These are phyloP conservation scores for Notocelia uddmanniana DNA, from an alignment of 2,888 invertebrate genomes.

Conservation along the genomic window DNA sequence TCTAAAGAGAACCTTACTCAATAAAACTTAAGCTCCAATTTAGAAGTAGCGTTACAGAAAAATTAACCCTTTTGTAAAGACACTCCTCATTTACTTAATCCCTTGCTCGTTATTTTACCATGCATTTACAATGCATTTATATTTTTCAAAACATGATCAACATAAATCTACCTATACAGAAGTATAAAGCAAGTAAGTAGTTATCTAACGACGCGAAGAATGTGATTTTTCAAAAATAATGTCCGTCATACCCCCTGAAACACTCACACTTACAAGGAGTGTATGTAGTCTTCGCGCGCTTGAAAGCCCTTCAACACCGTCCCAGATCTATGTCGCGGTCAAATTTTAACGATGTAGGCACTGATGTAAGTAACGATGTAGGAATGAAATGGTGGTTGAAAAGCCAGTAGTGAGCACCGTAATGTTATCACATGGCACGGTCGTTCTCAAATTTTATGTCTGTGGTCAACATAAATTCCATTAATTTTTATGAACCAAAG, in stretches of 20 bases:
- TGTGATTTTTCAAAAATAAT: neutral
- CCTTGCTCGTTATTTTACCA: neutral
- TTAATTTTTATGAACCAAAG: too few relatives aligned
- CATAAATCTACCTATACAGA: too few relatives aligned
- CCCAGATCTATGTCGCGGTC: conserved; percentile 19
- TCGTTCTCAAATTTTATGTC: too few relatives aligned
- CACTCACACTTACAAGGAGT: conserved; percentile 11
- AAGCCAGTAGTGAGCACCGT: neutral
- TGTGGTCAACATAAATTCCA: too few relatives aligned
- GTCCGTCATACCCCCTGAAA: neutral
- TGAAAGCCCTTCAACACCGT: conserved; percentile 21
- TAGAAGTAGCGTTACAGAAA: too few relatives aligned
- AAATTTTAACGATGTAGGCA: conserved; percentile 24
- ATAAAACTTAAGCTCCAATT: too few relatives aligned
- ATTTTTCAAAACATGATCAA: neutral
- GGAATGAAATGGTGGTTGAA: neutral
- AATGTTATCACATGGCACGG: too few relatives aligned
- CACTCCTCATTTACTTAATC: too few relatives aligned
- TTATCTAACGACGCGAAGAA: neutral
- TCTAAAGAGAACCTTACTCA: too few relatives aligned
- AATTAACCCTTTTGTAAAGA: too few relatives aligned
- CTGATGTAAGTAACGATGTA: too few relatives aligned
- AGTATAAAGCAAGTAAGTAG: neutral
- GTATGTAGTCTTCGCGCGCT: neutral
- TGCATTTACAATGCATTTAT: neutral